Evolutionary conservation across 1,140 invertebrate genomes (phyloP), one percentile per base, ranked within the genome.

Genomic region (Sesamia nonagrioides): DNA sequence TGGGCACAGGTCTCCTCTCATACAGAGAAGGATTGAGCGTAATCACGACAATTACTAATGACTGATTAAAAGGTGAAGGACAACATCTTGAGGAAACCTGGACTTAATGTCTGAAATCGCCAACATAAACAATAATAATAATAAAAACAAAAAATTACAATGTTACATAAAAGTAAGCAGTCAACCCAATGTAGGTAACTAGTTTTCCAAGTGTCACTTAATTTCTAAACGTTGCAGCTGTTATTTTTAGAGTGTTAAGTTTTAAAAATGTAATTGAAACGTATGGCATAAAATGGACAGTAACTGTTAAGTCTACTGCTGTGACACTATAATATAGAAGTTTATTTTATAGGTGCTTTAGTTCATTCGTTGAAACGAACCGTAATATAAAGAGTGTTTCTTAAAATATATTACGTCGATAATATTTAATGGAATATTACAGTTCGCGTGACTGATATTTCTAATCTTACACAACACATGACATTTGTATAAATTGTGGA

Each of bases 401-500:
- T 60, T 42, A 63, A 61, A n/a, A n/a, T n/a, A 63, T 69, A 68
- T 48, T 45, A 60, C 56, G 45, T 18, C 56, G 37, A 69, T 73
- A 56, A 73, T 56, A 73, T 56, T 58, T 56, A 52, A 72, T 35
- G 52, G 45, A 54, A 73, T n/a, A 13, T 58, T 58, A 52, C 35
- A 5, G 15, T 17, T 18, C 17, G 15, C 21, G 18, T 63, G 73
- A 75, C 40, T 61, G 45, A 48, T 48, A 63, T 63, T 50, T 75
- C 42, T 35, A 35, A 61, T 48, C 37, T 15, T 18, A 50, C 9
- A 74, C 6, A 37, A 63, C 63, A 48, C 63, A 75, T 9, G 63
- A 66, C 71, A 61, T 60, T 71, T 72, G 56, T 69, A 48, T 60
- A 81, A 84, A 81, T 80, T 77, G 52, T 50, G 45, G 61, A 81